These are phyloP conservation scores for Rhagium mordax DNA, from an alignment of 2,888 invertebrate species.

Conservation along the genomic window DNA sequence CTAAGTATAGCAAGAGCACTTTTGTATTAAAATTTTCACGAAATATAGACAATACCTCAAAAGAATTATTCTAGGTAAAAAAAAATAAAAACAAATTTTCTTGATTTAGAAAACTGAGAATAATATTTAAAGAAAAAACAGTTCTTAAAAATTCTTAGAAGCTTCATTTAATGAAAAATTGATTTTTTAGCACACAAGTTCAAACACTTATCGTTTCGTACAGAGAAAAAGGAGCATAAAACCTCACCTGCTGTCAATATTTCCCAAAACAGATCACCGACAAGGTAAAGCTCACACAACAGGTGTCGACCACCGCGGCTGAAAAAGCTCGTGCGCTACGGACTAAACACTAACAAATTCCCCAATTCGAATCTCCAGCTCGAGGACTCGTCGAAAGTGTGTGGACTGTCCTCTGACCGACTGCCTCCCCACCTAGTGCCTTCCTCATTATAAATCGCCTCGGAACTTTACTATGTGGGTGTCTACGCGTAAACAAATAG, in stretches of 20 bases:
- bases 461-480: not conserved
- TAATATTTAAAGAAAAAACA: no score
- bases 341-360: not conserved
- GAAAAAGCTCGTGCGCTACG: conserved; percentile 7
- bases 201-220: no score
- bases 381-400: not conserved
- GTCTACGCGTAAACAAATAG: not conserved
- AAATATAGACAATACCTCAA: no score
- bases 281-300: conserved; percentile 18
- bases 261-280: not conserved
- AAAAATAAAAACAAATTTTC: no score
- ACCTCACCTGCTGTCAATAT: not conserved
- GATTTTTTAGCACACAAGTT: no score
- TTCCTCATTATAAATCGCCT: conserved; percentile 9
- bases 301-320: conserved; percentile 4
- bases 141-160: no score
- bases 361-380: conserved; percentile 11
- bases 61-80: no score
- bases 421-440: conserved; percentile 9
- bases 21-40: no score
- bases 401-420: conserved; percentile 5
- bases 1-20: no score
- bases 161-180: no score
- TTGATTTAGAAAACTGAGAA: no score
- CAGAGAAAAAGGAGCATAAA: no score